Conservation (phyloP, 2,888 invertebrate genomes). For the Hoplodrina ambigua region DNA sequence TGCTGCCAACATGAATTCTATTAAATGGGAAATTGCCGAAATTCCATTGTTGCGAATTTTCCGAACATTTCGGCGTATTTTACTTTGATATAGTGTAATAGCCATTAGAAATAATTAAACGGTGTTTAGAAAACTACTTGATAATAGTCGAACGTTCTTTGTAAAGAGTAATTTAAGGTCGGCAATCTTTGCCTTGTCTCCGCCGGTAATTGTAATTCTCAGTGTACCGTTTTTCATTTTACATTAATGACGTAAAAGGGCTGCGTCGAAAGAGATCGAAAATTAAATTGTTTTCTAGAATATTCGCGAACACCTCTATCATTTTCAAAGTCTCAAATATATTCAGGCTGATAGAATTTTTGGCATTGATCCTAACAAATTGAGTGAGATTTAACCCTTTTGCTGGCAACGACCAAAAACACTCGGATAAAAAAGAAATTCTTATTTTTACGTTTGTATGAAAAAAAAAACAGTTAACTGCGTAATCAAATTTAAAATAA, state of each 20-base stretch:
- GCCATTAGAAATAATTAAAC: conserved; percentile 61
- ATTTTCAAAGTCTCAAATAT: conserved; percentile 27
- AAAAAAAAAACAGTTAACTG: neutral
- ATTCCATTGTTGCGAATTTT: conserved; percentile 64
- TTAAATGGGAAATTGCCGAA: conserved; percentile 65
- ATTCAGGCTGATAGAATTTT: conserved; percentile 36
- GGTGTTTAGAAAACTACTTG: conserved; percentile 46
- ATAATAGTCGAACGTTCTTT: conserved; percentile 17
- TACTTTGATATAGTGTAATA: conserved; percentile 64
- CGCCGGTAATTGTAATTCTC: conserved; percentile 25
- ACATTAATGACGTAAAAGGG: conserved; percentile 1
- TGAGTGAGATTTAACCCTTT: conserved; percentile 29
- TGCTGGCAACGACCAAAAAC: neutral
- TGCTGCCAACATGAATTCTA: conserved; percentile 66
- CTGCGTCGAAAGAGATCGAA: conserved; percentile 1
- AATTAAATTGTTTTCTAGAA: conserved; percentile 31
- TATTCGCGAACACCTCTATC: conserved; percentile 8
- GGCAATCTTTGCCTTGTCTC: neutral
- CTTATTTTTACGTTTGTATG: neutral
- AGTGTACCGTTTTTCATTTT: conserved; percentile 15
- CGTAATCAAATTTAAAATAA: neutral
- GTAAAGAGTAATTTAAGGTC: conserved; percentile 20
- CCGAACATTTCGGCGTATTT: conserved; percentile 58
- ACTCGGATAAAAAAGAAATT: conserved; percentile 1
- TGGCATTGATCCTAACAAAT: conserved; percentile 51